Base-by-base conservation (phyloP, 2,113 vertebrate species). In the Peromyscus maniculatus region DNA sequence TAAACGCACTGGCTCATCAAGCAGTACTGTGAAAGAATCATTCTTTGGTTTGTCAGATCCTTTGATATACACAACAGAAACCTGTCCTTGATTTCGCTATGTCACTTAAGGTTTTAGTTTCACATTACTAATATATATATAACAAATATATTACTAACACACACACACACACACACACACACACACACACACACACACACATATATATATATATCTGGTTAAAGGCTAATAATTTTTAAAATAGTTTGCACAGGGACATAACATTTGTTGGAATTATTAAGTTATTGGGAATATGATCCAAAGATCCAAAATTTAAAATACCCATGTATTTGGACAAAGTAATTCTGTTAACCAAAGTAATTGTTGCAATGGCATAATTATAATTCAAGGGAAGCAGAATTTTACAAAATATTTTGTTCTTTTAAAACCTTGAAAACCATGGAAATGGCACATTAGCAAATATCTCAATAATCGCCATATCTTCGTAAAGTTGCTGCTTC, bases 401-500 rank as follows among this genome's bases (percentile, higher is more conserved):
- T 66, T 75, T 80, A 66, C 16, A 6, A 26, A 67, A 88, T n/a
- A 57, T 15, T 52, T 90, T 89, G 84, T 83, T 57, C 55, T 90
- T 71, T 5, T 89, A 88, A 92, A 64, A 84, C 57, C 49, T 78
- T 80, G 17, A 91, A 96, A 95, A 87, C 67, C 46, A 79, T 43
- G 93, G 49, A 84, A 87, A 93, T 31, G 84, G 7, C 26, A 3
- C 22, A 33, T 59, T 7, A 33, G 15, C 59, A 93, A 91, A 64
- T 26, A 67, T 3, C 19, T 91, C 3, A 66, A 71, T 74, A 87
- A 86, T 84, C 31, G 90, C n/a, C 52, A 0, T 62, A n/a, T 92
- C 26, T 86, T 94, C 95, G 83, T 75, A 92, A 49, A 90, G 91
- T 46, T 66, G 31, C 4, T 71, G 49, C 90, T 89, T 94, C 69